phyloP scores from a whole-genome alignment of 2,113 vertebrate genomes.

The Dendropsophus ebraccatus region DNA sequence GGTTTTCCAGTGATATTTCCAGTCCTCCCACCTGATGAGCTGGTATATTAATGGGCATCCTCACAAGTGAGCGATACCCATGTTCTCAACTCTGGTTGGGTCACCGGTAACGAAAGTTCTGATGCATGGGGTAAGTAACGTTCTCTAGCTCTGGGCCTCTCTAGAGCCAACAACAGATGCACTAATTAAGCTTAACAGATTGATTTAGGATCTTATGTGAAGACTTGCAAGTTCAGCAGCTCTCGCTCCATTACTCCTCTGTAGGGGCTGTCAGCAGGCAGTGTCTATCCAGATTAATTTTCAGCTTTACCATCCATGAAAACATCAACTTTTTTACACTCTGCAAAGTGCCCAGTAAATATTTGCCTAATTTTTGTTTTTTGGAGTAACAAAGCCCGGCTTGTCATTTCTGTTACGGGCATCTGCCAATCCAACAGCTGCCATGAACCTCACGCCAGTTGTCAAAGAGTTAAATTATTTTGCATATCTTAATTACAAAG shows the following conservation, averaged over 20 bases:
- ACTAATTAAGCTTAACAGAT: conserved; percentile 60
- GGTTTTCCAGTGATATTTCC: background rate
- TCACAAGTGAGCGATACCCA: background rate
- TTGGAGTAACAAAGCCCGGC: background rate
- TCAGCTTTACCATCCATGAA: conserved; percentile 53
- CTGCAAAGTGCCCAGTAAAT: conserved; percentile 27
- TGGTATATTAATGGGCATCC: conserved; percentile 23
- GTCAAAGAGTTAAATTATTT: conserved; percentile 34
- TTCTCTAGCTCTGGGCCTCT: conserved; percentile 42
- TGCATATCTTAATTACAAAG: conserved; percentile 39
- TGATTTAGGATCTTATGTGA: conserved; percentile 57
- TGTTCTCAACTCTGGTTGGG: conserved; percentile 37
- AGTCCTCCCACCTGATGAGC: background rate
- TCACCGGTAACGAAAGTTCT: conserved; percentile 54
- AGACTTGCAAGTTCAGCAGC: conserved; percentile 55
- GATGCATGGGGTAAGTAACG: conserved; percentile 52
- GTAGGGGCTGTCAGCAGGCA: conserved; percentile 57
- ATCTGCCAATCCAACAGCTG: background rate
- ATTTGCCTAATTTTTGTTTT: conserved; percentile 46
- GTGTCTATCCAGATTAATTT: conserved; percentile 57
- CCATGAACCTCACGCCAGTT: background rate
- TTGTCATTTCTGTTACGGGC: background rate
- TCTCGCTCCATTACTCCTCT: conserved; percentile 57
- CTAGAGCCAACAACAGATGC: conserved; percentile 57
- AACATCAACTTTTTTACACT: conserved; percentile 46